Evolutionary conservation across 1,140 invertebrate genomes (phyloP).

Genomic region (Harlomillsia oculata): DNA sequence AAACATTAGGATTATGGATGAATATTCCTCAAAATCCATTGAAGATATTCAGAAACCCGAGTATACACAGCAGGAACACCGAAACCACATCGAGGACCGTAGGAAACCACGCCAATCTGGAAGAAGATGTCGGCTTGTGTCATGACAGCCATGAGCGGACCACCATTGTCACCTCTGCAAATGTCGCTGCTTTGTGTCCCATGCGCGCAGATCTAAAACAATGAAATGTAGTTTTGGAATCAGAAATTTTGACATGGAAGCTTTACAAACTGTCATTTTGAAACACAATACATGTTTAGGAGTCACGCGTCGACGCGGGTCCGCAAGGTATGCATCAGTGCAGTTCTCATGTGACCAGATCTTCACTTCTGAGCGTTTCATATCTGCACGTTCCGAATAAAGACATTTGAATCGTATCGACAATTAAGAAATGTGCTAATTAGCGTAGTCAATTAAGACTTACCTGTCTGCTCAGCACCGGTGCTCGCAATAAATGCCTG

Average conservation of each 20-base stretch:
- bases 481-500: constrained; percentile 7
- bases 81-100: constrained; percentile 50
- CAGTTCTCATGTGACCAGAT: constrained; percentile 17
- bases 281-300: constrained; percentile 4
- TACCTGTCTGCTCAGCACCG: constrained; percentile 7
- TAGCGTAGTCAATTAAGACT: too few species aligned
- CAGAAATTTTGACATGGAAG: neutral
- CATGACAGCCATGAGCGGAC: constrained; percentile 39
- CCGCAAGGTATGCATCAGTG: constrained; percentile 6
- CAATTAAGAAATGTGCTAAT: too few species aligned
- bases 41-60: constrained; percentile 48
- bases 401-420: neutral
- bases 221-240: neutral
- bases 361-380: constrained; percentile 6
- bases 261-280: neutral
- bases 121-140: constrained; percentile 44
- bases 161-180: constrained; percentile 39
- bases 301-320: neutral
- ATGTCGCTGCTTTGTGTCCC: neutral
- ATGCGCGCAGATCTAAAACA: constrained; percentile 1
- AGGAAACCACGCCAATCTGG: constrained; percentile 55
- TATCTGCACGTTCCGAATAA: neutral
- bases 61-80: constrained; percentile 55
- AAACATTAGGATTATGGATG: too few species aligned
- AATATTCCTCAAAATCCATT: constrained; percentile 51